Percentiles rank a stretch among this genome's conserved stretches.
phyloP scores from a whole-genome alignment of 2,888 invertebrate species.

The Troides aeacus region DNA sequence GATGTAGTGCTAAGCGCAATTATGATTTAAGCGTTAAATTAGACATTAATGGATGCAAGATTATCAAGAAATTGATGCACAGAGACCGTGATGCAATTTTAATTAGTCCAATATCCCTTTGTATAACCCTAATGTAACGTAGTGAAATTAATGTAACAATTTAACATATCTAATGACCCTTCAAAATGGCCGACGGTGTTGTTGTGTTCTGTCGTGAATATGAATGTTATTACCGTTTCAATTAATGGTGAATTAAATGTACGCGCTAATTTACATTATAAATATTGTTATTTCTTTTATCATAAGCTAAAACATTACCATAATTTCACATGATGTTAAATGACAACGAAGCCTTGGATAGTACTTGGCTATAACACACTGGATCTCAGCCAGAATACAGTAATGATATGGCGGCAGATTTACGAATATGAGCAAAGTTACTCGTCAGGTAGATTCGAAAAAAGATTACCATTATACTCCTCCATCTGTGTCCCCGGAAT shows the following conservation, averaged over 20 bases:
- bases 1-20: neutral
- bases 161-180: constrained; percentile 4
- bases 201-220: constrained; percentile 1
- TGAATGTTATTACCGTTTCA: neutral
- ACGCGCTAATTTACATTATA: neutral
- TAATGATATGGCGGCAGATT: no score
- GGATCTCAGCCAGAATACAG: no score
- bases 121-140: neutral
- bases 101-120: neutral
- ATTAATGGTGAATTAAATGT: neutral
- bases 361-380: no score
- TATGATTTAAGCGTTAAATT: neutral
- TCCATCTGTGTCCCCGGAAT: no score
- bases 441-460: no score
- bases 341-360: no score
- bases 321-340: no score
- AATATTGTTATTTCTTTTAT: no score
- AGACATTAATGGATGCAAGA: constrained; percentile 17
- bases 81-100: constrained; percentile 12
- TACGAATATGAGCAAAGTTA: no score
- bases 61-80: constrained; percentile 19
- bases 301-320: no score
- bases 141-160: constrained; percentile 1
- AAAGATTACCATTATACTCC: no score
- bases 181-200: constrained; percentile 1